phyloP scores from a whole-genome alignment of 2,888 invertebrate genomes.

The Drosophila picticornis region DNA sequence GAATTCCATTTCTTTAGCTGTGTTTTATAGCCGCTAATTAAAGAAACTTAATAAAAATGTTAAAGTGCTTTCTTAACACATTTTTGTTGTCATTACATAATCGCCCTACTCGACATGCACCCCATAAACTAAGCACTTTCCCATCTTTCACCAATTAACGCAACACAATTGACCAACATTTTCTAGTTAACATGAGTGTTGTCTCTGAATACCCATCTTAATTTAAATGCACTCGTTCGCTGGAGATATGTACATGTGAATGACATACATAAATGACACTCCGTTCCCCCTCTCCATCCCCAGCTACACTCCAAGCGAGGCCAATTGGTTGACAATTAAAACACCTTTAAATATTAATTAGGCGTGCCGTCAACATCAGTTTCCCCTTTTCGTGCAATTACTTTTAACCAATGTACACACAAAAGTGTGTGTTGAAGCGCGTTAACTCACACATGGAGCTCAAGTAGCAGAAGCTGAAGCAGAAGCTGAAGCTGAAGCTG shows the following conservation, averaged over 20 bases:
- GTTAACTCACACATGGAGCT: constrained; percentile 50
- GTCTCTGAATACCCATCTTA: constrained; percentile 22
- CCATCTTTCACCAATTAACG: constrained; percentile 63
- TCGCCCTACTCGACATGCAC: constrained; percentile 15
- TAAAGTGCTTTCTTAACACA: constrained; percentile 12
- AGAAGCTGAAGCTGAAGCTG: not conserved
- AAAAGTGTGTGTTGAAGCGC: constrained; percentile 70
- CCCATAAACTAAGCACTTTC: constrained; percentile 42
- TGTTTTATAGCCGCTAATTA: constrained; percentile 43
- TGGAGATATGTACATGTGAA: constrained; percentile 17
- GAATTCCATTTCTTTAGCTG: constrained; percentile 35
- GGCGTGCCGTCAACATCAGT: constrained; percentile 47
- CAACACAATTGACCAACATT: constrained; percentile 32
- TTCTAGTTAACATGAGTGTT: constrained; percentile 9
- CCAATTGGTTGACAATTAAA: constrained; percentile 54
- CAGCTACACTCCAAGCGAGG: not conserved
- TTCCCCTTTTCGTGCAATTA: constrained; percentile 51
- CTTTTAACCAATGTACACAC: constrained; percentile 30
- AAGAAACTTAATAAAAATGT: constrained; percentile 33
- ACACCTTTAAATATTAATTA: constrained; percentile 79
- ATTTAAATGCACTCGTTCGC: constrained; percentile 11
- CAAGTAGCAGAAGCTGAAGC: constrained; percentile 9
- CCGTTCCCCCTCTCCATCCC: constrained; percentile 12
- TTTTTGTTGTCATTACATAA: constrained; percentile 40
- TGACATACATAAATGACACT: constrained; percentile 61